These are phyloP conservation scores for Pilophorus perplexus DNA, from an alignment of 2,888 invertebrate species.

Conservation along the genomic window DNA sequence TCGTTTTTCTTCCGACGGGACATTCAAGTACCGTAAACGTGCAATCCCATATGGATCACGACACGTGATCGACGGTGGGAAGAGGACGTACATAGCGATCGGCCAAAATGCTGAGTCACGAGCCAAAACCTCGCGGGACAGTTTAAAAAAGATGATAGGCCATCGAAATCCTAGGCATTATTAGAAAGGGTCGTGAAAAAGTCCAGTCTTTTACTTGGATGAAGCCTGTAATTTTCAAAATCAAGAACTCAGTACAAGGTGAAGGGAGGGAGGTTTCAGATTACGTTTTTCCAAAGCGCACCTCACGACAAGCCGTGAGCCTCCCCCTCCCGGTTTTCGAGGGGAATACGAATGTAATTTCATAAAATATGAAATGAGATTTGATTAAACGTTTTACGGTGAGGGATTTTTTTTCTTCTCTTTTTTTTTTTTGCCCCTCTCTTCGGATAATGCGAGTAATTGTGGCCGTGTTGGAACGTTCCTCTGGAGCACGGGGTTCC, in stretches of 20 bases:
- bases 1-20: too few species aligned
- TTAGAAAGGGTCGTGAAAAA: conserved; percentile 28
- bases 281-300: conserved; percentile 10
- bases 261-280: conserved; percentile 4
- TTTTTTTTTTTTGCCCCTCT: too few species aligned
- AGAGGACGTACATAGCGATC: not conserved
- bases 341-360: conserved; percentile 42
- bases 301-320: conserved; percentile 34
- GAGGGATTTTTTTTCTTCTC: not conserved
- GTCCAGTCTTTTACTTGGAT: conserved; percentile 11
- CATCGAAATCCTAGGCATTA: conserved; percentile 25
- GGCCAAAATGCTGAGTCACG: conserved; percentile 19
- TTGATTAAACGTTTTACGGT: conserved; percentile 39
- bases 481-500: conserved; percentile 3
- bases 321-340: too few species aligned
- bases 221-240: conserved; percentile 30
- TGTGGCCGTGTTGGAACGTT: conserved; percentile 11
- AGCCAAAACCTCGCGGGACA: conserved; percentile 27
- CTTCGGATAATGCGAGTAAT: conserved; percentile 29
- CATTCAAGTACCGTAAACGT: too few species aligned
- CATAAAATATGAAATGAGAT: conserved; percentile 39
- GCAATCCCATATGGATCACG: conserved; percentile 23
- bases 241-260: conserved; percentile 14
- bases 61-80: conserved; percentile 11
- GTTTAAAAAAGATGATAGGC: conserved; percentile 29